Evolutionary conservation across 2,797 vertebrate species (phyloP), one percentile per base, ranked within the genome.

Genomic region (Nannoperca australis): DNA sequence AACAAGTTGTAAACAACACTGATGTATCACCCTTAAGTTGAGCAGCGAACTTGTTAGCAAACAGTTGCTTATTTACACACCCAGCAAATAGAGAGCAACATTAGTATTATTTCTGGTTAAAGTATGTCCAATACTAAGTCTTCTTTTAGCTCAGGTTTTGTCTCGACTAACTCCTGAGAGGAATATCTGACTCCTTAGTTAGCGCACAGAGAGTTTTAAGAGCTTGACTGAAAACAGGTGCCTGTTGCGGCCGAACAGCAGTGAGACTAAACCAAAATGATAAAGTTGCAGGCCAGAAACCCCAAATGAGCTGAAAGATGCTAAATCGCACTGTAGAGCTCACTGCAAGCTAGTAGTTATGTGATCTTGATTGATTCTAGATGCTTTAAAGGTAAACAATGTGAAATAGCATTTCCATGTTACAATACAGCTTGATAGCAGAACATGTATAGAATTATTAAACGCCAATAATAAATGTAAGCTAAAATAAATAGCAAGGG

Each of bases 401-500:
- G 11, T 47, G 20, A 45, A 27, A 42, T 22, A 5, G 30, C 32
- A 32, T 40, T 66, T 53, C 5, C 14, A 42, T 22, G 14, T 73
- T 11, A 17, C 7, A 44, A 17, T 44, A 18, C 22, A 60, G 14
- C 18, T 40, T 65, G 40, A 51, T n/a, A 12, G 58, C 20, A 49
- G n/a, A 61, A 50, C 62, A 32, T 38, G 2, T 47, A 17, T 53
- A n/a, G 4, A 20, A 38, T 34, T 27, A 50, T 59, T 8, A 7
- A 12, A 24, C 15, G 32, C 7, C 5, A 40, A 61, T 38, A 20
- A 20, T 14, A 34, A 4, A 22, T 50, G 27, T 73, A 34, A 60
- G n/a, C 34, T 75, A 61, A 18, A 76, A 63, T 76, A 51, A 69
- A 84, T 27, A 55, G 20, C 3, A 36, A 56, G 0, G 2, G 0